Percentiles rank a stretch among this genome's conserved stretches.
Conservation (phyloP, 2,113 vertebrate species). For the Scomber scombrus region DNA sequence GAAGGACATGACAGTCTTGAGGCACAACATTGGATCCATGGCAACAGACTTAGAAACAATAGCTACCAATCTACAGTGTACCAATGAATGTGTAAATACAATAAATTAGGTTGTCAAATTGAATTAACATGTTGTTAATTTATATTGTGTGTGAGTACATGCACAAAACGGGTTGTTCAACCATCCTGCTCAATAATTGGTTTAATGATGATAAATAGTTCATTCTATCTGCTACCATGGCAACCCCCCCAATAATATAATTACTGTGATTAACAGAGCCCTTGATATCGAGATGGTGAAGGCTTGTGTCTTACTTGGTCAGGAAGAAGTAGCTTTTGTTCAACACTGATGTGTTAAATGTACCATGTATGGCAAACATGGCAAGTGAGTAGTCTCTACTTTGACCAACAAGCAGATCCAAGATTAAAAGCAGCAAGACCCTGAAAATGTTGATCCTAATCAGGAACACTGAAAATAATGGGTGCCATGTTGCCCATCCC, state of each 20-base stretch:
- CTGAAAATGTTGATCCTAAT: not conserved
- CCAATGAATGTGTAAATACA: not conserved
- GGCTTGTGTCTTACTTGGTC: not conserved
- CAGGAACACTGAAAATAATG: not conserved
- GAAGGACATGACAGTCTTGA: not conserved
- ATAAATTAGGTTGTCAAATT: constrained; percentile 20
- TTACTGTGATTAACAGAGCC: constrained; percentile 21
- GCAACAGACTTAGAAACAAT: constrained; percentile 18
- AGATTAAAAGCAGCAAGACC: not conserved
- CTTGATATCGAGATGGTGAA: constrained; percentile 3
- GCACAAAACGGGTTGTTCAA: not conserved
- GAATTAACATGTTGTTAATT: constrained; percentile 14
- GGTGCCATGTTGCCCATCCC: not conserved
- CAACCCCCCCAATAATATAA: constrained; percentile 16
- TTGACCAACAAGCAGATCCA: not conserved
- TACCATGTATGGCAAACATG: not conserved
- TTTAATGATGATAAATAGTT: constrained; percentile 43
- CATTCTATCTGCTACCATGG: not conserved
- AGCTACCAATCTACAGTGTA: not conserved
- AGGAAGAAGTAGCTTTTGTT: not conserved
- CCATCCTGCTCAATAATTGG: constrained; percentile 19
- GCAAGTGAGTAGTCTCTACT: not conserved
- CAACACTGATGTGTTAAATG: not conserved
- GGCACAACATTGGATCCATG: not conserved
- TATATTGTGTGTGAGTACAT: not conserved